Evolutionary conservation across 2,797 vertebrate genomes (phyloP), one percentile per base, ranked within the genome.

Genomic region (Siniperca undulata): DNA sequence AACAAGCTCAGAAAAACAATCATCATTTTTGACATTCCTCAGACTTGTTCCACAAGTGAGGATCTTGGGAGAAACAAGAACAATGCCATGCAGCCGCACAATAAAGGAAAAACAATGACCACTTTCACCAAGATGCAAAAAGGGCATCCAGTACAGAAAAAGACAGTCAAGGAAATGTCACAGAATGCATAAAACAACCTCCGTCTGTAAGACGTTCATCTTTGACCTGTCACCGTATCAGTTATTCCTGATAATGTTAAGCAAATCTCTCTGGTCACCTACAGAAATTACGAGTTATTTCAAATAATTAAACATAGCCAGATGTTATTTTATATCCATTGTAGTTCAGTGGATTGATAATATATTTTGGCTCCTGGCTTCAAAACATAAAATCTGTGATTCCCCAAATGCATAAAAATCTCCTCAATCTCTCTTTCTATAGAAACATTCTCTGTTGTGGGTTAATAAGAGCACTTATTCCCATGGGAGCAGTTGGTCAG

Each of bases 101-200:
- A 58, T 42, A 24, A 64, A 65, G 27, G 27, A 80, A 60, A 74
- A 59, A 84, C 85, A 88, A 91, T 66, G 70, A 67, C 19, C 50
- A 85, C 82, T 83, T 84, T 80, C 58, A 85, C 61, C 4, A 74
- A 79, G 52, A 86, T 36, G 67, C 53, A 77, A 66, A 78, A 72
- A 75, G 46, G 22, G 83, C 84, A 85, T 40, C 44, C 34, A 80
- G 72, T 70, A 64, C 2, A 70, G 50, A 70, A 60, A 36, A 65
- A 42, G 7, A 59, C 14, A 5, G 24, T 5, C 38, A 65, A 71
- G 61, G 61, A 72, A 40, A 60, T n/a, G 48, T 40, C 17, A 69
- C 48, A 74, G 17, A 77, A 38, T 46, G 19, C 42, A 17, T 36
- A 14, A 48, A 61, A 55, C n/a, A 44, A 56, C 44, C 53, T 38